A percentile compares a stretch with the other conserved stretches of the same genome.
These are phyloP conservation scores for Tanytarsus gracilentus DNA, from an alignment of 2,888 invertebrate genomes.

Conservation along the genomic window DNA sequence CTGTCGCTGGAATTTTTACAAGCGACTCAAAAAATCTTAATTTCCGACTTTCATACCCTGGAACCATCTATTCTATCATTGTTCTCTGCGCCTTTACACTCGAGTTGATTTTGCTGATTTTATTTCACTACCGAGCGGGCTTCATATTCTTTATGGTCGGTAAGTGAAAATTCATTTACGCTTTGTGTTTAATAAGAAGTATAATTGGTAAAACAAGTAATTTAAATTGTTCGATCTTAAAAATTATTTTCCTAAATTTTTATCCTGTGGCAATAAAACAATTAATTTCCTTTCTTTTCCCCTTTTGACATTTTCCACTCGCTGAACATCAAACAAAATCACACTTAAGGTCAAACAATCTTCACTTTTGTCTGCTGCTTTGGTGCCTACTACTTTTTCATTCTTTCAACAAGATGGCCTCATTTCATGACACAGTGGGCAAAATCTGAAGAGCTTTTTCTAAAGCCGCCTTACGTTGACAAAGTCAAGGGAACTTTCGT, in stretches of 20 bases:
- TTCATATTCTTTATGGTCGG: conserved; percentile 21
- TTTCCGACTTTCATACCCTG: conserved; percentile 14
- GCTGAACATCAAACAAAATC: neutral
- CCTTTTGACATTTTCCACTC: neutral
- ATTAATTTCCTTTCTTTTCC: neutral
- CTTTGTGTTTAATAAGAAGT: neutral
- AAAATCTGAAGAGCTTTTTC: conserved; percentile 2
- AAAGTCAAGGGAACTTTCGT: conserved; percentile 9
- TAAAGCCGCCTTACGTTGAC: conserved; percentile 4
- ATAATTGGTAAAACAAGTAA: neutral
- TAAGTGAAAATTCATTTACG: neutral
- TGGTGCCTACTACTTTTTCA: conserved; percentile 18
- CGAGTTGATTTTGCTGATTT: neutral
- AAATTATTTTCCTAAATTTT: too few species aligned
- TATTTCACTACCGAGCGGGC: neutral
- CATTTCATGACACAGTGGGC: neutral
- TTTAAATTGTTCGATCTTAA: neutral
- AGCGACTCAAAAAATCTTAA: neutral
- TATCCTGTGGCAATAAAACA: neutral
- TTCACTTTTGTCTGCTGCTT: conserved; percentile 13
- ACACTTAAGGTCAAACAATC: conserved; percentile 15
- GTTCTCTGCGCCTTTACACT: neutral
- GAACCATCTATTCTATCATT: conserved; percentile 13
- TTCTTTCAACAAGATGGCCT: conserved; percentile 11
- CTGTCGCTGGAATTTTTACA: conserved; percentile 8